Conservation (phyloP, 2,797 vertebrate species). For the Eurystomus glaucurus region DNA sequence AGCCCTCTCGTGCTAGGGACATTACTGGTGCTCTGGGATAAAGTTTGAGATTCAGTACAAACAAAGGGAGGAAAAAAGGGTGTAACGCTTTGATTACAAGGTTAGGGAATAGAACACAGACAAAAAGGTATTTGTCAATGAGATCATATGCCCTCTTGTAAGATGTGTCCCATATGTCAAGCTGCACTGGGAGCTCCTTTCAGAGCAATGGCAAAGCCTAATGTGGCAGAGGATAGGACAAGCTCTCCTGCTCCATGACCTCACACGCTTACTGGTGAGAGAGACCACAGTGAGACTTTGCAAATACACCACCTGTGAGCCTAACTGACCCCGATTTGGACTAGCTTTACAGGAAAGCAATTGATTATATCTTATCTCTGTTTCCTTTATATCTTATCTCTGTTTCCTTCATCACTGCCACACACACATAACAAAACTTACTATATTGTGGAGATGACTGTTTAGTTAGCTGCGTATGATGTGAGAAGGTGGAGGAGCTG, state of each 20-base stretch:
- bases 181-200: neutral
- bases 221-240: neutral
- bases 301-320: neutral
- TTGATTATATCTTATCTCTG: neutral
- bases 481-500: neutral
- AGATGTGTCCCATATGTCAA: neutral
- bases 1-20: neutral
- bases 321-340: neutral
- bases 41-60: neutral
- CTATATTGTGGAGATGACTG: neutral
- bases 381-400: neutral
- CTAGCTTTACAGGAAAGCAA: neutral
- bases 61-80: neutral
- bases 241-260: neutral
- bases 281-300: neutral
- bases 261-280: rapidly evolving
- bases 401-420: neutral
- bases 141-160: neutral
- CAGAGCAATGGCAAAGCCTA: neutral
- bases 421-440: neutral
- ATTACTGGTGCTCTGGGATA: neutral
- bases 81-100: constrained; percentile 7
- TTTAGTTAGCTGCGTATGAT: neutral
- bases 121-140: neutral
- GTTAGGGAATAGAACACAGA: neutral